Evolutionary conservation across 2,888 invertebrate species (phyloP).

Genomic region (Melanophora roralis): DNA sequence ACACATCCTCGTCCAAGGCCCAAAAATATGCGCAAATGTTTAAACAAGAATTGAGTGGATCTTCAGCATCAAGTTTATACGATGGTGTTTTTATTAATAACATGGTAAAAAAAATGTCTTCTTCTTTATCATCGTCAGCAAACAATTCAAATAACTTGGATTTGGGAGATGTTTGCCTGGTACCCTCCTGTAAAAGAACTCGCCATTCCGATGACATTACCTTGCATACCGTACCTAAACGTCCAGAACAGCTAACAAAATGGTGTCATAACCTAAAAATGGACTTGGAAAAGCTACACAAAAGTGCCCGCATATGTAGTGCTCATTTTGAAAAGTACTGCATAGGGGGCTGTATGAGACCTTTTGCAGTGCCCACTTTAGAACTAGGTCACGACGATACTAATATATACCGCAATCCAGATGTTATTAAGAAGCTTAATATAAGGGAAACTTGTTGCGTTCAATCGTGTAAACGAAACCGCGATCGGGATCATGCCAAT

Average conservation of each 20-base stretch:
- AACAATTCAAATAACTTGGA: slow-evolving; percentile 48
- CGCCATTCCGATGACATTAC: slow-evolving; percentile 70
- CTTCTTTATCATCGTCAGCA: slow-evolving; percentile 31
- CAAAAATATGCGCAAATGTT: slow-evolving; percentile 53
- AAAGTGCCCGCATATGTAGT: slow-evolving; percentile 72
- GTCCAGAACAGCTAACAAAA: slow-evolving; percentile 72
- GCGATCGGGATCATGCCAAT: slow-evolving; percentile 73
- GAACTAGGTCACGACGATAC: slow-evolving; percentile 71
- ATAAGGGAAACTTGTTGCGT: slow-evolving; percentile 73
- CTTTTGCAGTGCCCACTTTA: slow-evolving; percentile 72
- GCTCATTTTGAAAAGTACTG: slow-evolving; percentile 72
- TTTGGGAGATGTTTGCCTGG: slow-evolving; percentile 67
- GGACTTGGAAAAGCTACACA: slow-evolving; percentile 70
- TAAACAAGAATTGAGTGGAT: slow-evolving; percentile 44
- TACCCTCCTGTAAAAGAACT: slow-evolving; percentile 72
- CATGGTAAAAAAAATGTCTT: slow-evolving; percentile 46
- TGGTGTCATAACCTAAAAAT: slow-evolving; percentile 74
- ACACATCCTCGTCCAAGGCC: slow-evolving; percentile 50
- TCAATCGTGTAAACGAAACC: slow-evolving; percentile 70
- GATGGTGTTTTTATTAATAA: slow-evolving; percentile 52
- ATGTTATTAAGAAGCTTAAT: slow-evolving; percentile 73
- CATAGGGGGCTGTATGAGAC: slow-evolving; percentile 74
- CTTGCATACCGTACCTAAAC: slow-evolving; percentile 72
- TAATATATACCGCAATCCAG: slow-evolving; percentile 72
- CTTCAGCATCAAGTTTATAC: slow-evolving; percentile 37